These are phyloP conservation scores for Threskiornis aethiopicus DNA, from an alignment of 2,797 vertebrate species.

Conservation along the genomic window DNA sequence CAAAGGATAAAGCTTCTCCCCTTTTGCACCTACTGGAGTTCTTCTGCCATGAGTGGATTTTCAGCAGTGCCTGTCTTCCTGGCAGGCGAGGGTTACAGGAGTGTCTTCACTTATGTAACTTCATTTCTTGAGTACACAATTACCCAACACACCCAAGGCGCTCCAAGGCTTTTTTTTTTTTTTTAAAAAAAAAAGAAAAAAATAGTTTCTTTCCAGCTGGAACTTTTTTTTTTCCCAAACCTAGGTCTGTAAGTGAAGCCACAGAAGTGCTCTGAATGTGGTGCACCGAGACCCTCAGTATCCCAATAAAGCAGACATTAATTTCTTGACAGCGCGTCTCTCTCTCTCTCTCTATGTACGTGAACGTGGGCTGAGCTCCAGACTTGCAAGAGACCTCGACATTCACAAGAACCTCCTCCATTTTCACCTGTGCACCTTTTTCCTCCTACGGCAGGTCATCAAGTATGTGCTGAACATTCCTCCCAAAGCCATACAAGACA, in stretches of 20 bases:
- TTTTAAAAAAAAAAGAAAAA: not conserved
- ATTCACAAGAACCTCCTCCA: slow-evolving; percentile 49
- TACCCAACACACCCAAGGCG: slow-evolving; percentile 47
- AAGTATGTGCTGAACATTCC: not conserved
- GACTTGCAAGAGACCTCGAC: not conserved
- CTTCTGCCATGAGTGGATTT: not conserved
- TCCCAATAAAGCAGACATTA: not conserved
- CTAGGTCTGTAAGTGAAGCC: not conserved
- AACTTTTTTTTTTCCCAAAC: not conserved
- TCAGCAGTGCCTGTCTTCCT: not conserved
- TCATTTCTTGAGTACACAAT: slow-evolving; percentile 41
- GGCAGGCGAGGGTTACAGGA: slow-evolving; percentile 35
- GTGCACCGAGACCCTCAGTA: not conserved
- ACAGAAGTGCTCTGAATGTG: rapidly evolving
- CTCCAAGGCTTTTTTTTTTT: not conserved
- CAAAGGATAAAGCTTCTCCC: not conserved
- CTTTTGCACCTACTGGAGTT: not conserved
- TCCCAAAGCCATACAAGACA: not conserved
- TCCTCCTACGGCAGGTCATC: not conserved
- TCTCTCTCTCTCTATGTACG: not conserved
- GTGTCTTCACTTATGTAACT: slow-evolving; percentile 54
- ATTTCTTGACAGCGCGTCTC: not conserved
- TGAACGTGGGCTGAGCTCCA: slow-evolving; percentile 3
- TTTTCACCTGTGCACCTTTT: slow-evolving; percentile 4
- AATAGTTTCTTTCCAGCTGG: not conserved